These are phyloP conservation scores for Pyrrhosoma nymphula DNA, from an alignment of 2,888 invertebrate genomes.

Conservation along the genomic window DNA sequence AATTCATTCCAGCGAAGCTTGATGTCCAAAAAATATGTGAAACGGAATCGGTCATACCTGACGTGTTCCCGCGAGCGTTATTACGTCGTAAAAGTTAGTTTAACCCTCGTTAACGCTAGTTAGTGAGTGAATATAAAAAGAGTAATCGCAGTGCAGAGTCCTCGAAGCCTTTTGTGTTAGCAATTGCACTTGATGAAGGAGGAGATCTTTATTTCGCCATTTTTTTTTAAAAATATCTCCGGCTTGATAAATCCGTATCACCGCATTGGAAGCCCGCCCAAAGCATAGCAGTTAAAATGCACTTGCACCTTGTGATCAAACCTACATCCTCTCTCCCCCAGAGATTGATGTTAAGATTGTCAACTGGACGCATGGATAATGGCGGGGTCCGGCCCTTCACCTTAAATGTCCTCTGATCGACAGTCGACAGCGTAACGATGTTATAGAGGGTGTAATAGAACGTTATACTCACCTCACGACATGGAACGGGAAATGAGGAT, in stretches of 20 bases:
- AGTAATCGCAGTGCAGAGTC: neutral
- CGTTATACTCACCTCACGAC: neutral
- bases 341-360: neutral
- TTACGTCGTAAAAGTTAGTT: conserved; percentile 36
- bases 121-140: neutral
- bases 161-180: conserved; percentile 17
- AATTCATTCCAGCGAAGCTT: neutral
- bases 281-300: neutral
- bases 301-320: conserved; percentile 6
- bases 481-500: neutral
- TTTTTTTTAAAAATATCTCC: neutral
- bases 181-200: neutral
- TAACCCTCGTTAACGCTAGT: neutral
- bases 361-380: too few species aligned
- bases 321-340: neutral
- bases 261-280: neutral
- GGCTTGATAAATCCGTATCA: neutral
- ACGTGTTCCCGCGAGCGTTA: conserved; percentile 26
- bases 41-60: neutral
- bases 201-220: neutral
- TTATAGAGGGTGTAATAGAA: neutral
- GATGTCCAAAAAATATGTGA: neutral
- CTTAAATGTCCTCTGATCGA: neutral
- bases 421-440: neutral
- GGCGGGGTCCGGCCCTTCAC: neutral